Conservation (phyloP, 2,113 vertebrate species). For the Toxotes chatareus region DNA sequence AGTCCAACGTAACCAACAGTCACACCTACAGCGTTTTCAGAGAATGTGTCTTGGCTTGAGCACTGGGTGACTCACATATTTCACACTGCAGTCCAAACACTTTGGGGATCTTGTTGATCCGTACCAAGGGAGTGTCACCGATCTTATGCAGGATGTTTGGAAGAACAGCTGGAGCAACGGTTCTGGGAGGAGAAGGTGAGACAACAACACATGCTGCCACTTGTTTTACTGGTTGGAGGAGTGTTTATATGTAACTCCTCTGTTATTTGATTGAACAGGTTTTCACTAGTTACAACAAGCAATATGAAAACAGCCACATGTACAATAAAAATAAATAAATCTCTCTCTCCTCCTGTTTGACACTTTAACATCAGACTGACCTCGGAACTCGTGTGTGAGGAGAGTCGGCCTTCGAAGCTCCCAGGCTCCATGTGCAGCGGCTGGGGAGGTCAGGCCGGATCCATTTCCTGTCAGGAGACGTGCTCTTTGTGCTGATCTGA, state of each 20-base stretch:
- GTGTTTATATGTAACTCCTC: not conserved
- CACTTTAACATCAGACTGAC: conserved; percentile 68
- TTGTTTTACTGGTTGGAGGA: not conserved
- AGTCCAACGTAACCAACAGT: not conserved
- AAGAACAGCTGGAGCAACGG: conserved; percentile 79
- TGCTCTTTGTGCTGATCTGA: conserved; percentile 55
- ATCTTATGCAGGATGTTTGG: conserved; percentile 91
- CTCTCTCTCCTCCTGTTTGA: not conserved
- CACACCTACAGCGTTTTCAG: not conserved
- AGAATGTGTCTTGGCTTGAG: not conserved
- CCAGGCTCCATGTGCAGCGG: conserved; percentile 92
- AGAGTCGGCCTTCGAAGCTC: conserved; percentile 81
- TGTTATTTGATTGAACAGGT: not conserved
- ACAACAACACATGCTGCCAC: not conserved
- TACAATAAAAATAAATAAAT: no score
- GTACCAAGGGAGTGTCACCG: conserved; percentile 93
- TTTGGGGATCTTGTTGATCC: conserved; percentile 93
- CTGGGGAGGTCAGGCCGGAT: conserved; percentile 91
- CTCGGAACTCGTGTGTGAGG: conserved; percentile 83
- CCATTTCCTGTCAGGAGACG: conserved; percentile 86
- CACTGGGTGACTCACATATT: conserved; percentile 86
- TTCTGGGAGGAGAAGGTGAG: conserved; percentile 10
- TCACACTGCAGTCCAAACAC: conserved; percentile 93
- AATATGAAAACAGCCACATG: no score
- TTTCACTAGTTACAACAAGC: not conserved